Evolutionary conservation across 2,797 vertebrate species (phyloP).

Genomic region (Sardinella longiceps): DNA sequence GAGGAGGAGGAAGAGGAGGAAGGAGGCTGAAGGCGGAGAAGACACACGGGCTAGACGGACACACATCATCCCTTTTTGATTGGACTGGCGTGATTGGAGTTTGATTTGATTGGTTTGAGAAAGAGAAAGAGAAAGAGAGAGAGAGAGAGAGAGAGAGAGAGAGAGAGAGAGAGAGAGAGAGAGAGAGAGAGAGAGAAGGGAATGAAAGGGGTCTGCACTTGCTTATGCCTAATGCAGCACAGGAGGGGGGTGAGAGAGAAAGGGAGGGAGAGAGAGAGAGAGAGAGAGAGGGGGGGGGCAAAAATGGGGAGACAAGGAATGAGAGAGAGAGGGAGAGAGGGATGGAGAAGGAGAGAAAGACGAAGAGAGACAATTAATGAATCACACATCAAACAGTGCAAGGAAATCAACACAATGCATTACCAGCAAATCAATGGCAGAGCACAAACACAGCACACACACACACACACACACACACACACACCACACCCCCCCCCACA

Average conservation of each 20-base stretch:
- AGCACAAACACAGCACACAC: background rate
- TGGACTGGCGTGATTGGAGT: constrained; percentile 3
- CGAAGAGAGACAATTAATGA: background rate
- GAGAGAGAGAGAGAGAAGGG: background rate
- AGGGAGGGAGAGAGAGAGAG: background rate
- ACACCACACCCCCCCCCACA: background rate
- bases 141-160: background rate
- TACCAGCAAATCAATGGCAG: background rate
- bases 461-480: background rate
- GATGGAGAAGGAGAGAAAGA: background rate
- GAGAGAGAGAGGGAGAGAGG: background rate
- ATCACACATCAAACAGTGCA: constrained; percentile 23
- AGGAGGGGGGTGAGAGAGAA: background rate
- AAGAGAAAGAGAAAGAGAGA: background rate
- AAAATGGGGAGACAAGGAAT: background rate
- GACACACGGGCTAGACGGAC: background rate
- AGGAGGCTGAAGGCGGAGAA: background rate
- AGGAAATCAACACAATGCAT: constrained; percentile 21
- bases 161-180: background rate
- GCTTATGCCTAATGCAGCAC: background rate
- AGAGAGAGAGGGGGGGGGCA: background rate
- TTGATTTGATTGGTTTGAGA: constrained; percentile 10
- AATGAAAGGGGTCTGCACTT: background rate
- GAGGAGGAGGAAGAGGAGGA: background rate
- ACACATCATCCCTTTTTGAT: constrained; percentile 21